A percentile compares a stretch with the other conserved stretches of the same genome.
phyloP scores from a whole-genome alignment of 2,113 vertebrate genomes.

The Ibidorhyncha struthersii region DNA sequence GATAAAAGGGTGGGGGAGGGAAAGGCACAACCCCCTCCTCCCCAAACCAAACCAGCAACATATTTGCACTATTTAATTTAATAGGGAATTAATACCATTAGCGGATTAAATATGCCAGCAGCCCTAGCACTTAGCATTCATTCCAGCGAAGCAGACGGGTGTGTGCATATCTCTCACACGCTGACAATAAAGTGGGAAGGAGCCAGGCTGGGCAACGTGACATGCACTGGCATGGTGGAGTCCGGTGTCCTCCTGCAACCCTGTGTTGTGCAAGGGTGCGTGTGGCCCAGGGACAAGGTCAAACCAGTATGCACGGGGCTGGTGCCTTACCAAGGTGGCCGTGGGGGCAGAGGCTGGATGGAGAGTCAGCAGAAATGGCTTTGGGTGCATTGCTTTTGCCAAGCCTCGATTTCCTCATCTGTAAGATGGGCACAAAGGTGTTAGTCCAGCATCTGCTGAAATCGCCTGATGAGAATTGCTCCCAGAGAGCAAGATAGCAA shows the following conservation, averaged over 20 bases:
- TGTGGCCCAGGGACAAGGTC: neutral
- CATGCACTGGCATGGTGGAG: accelerated
- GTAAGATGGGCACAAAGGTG: neutral
- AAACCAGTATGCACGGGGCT: accelerated
- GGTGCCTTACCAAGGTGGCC: neutral
- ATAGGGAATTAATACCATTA: constrained; percentile 60
- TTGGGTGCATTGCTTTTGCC: neutral
- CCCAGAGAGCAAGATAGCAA: neutral
- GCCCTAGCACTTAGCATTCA: neutral
- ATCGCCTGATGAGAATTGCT: neutral
- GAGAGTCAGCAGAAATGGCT: neutral
- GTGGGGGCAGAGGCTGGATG: neutral
- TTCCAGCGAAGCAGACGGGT: neutral
- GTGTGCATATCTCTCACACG: neutral
- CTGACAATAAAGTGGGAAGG: neutral
- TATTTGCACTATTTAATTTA: constrained; percentile 57
- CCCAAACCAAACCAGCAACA: neutral
- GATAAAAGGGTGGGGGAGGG: constrained; percentile 22
- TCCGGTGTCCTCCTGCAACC: neutral
- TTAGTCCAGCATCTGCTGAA: neutral
- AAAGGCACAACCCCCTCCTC: neutral
- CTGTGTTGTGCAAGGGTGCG: accelerated
- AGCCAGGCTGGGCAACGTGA: neutral
- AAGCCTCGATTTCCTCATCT: neutral
- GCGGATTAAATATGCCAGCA: constrained; percentile 20